Conservation (phyloP, 2,113 vertebrate species). For the Labeo rohita region DNA sequence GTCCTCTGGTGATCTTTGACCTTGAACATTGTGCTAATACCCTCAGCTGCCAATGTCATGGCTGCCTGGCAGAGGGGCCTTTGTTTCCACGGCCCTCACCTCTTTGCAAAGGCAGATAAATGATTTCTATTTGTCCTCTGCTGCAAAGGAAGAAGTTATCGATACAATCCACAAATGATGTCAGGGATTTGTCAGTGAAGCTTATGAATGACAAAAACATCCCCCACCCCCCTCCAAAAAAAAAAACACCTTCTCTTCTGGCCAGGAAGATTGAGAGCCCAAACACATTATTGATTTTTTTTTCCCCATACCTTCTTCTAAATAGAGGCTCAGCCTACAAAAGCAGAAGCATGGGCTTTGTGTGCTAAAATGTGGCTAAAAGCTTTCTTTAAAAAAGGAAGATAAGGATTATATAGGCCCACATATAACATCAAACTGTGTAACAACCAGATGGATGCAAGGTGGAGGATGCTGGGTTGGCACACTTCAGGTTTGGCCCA, state of each 20-base stretch:
- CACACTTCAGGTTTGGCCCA: slow-evolving; percentile 48
- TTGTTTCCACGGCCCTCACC: slow-evolving; percentile 81
- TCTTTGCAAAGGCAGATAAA: slow-evolving; percentile 92
- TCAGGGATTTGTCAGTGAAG: slow-evolving; percentile 96
- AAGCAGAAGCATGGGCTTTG: slow-evolving; percentile 91
- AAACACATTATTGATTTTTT: slow-evolving; percentile 96
- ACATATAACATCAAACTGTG: slow-evolving; percentile 87
- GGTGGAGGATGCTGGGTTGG: slow-evolving; percentile 61
- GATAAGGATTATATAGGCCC: slow-evolving; percentile 85
- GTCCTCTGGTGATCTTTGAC: slow-evolving; percentile 85
- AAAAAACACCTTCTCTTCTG: slow-evolving; percentile 80
- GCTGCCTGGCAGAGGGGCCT: slow-evolving; percentile 78
- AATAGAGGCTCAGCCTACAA: slow-evolving; percentile 93
- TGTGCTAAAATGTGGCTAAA: slow-evolving; percentile 97
- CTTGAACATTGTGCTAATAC: slow-evolving; percentile 85
- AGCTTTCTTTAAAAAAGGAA: slow-evolving; percentile 78
- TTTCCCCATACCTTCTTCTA: slow-evolving; percentile 82
- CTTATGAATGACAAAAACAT: slow-evolving; percentile 98
- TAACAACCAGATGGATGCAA: slow-evolving; percentile 72
- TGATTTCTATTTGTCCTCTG: slow-evolving; percentile 97
- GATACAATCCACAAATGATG: slow-evolving; percentile 95
- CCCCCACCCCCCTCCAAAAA: slow-evolving; percentile 62
- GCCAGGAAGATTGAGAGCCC: slow-evolving; percentile 92
- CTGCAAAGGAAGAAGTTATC: slow-evolving; percentile 91
- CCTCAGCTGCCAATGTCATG: slow-evolving; percentile 89